phyloP scores from a whole-genome alignment of 2,888 invertebrate species.

The Eilema sororculum region DNA sequence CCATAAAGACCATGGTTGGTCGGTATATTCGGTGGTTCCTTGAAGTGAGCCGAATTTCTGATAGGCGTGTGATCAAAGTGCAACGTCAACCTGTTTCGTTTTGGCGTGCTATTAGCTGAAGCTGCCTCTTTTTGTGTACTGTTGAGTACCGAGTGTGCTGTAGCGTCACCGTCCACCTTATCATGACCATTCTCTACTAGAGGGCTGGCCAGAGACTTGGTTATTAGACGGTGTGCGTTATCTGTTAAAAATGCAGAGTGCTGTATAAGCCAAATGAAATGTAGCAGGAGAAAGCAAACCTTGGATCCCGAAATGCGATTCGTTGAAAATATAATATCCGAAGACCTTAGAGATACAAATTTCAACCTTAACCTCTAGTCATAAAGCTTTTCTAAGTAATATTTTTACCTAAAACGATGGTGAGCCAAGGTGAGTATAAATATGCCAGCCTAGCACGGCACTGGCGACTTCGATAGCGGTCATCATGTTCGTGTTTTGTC shows the following conservation, averaged over 20 bases:
- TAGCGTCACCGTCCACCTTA: conserved; percentile 71
- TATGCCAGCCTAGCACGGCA: conserved; percentile 94
- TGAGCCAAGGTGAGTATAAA: conserved; percentile 96
- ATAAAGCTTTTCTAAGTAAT: neutral
- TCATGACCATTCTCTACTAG: conserved; percentile 75
- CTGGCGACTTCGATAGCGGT: conserved; percentile 94
- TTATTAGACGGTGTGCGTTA: conserved; percentile 91
- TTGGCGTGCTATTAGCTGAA: conserved; percentile 84
- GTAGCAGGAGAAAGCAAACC: no score
- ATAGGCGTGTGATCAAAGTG: conserved; percentile 91
- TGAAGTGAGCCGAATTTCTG: conserved; percentile 91
- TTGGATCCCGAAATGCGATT: no score
- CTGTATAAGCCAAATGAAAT: no score
- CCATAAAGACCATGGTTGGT: conserved; percentile 68
- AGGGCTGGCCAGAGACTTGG: conserved; percentile 75
- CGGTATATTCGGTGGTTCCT: conserved; percentile 88
- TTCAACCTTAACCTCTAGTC: neutral
- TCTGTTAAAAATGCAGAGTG: conserved; percentile 79
- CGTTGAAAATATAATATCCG: no score
- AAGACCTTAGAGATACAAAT: neutral
- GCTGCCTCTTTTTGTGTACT: conserved; percentile 66
- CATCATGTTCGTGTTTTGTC: conserved; percentile 98
- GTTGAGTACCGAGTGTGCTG: conserved; percentile 53
- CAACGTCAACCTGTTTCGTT: conserved; percentile 89
- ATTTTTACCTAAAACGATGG: conserved; percentile 88